These are phyloP conservation scores for Scolopax rusticola DNA, from an alignment of 2,797 vertebrate genomes.

Conservation along the genomic window DNA sequence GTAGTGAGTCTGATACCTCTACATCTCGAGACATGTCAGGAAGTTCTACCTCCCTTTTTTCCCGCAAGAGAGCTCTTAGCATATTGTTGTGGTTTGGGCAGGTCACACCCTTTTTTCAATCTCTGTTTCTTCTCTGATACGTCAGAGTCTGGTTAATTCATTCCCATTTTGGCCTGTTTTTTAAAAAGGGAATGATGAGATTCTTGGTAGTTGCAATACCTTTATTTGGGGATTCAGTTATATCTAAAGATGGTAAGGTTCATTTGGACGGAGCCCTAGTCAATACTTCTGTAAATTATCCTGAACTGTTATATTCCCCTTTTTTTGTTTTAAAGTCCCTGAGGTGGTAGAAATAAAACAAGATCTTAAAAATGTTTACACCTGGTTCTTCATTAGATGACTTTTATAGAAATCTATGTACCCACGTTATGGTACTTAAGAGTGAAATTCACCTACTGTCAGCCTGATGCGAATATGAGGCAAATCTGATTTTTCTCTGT, in stretches of 20 bases:
- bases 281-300: neutral
- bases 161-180: neutral
- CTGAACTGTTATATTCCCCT: accelerated
- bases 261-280: neutral
- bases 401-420: neutral
- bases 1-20: neutral
- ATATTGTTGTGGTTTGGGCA: too few relatives aligned
- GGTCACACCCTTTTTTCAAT: neutral
- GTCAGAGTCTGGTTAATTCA: neutral
- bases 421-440: neutral
- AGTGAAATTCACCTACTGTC: neutral
- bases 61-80: neutral
- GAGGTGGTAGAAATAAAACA: neutral
- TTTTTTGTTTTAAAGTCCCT: neutral
- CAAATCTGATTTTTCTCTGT: neutral
- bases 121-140: neutral
- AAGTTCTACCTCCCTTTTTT: neutral
- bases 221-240: neutral
- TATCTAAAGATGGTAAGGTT: neutral
- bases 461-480: neutral
- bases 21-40: neutral
- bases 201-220: neutral
- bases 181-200: neutral
- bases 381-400: accelerated
- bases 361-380: neutral